A percentile compares a stretch with the other conserved stretches of the same genome.
Evolutionary conservation across 2,113 vertebrate genomes (phyloP).

Genomic region (Potamarius usumacintae): DNA sequence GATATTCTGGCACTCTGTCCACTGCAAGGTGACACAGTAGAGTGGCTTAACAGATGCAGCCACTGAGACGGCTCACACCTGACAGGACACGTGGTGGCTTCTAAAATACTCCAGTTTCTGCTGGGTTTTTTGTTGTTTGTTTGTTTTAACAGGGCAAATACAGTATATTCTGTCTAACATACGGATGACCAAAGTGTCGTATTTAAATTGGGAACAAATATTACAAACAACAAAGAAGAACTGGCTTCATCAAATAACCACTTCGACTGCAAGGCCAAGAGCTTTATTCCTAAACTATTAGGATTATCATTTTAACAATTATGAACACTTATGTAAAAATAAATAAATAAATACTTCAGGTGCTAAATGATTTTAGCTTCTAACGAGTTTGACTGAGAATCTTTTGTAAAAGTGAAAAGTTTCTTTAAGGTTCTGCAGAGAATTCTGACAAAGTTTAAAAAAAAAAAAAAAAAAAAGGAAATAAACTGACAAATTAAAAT

Average conservation of each 20-base stretch:
- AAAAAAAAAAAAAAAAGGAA: too few species aligned
- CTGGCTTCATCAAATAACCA: not conserved
- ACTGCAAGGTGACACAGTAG: conserved; percentile 4
- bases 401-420: not conserved
- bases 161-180: not conserved
- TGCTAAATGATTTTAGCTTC: not conserved
- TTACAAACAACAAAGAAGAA: not conserved
- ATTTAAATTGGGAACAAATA: not conserved
- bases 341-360: not conserved
- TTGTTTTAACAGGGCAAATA: not conserved
- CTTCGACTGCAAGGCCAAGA: not conserved
- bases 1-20: not conserved
- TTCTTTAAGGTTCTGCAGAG: not conserved
- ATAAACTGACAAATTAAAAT: not conserved
- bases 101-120: not conserved
- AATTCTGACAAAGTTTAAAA: not conserved
- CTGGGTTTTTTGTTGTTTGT: not conserved
- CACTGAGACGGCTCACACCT: not conserved
- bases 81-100: not conserved
- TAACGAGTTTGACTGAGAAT: not conserved
- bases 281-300: not conserved
- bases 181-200: not conserved
- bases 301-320: not conserved
- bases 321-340: not conserved
- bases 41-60: conserved; percentile 22